These are phyloP conservation scores for Trachelus iudaicus DNA, from an alignment of 2,888 invertebrate genomes.

Conservation along the genomic window DNA sequence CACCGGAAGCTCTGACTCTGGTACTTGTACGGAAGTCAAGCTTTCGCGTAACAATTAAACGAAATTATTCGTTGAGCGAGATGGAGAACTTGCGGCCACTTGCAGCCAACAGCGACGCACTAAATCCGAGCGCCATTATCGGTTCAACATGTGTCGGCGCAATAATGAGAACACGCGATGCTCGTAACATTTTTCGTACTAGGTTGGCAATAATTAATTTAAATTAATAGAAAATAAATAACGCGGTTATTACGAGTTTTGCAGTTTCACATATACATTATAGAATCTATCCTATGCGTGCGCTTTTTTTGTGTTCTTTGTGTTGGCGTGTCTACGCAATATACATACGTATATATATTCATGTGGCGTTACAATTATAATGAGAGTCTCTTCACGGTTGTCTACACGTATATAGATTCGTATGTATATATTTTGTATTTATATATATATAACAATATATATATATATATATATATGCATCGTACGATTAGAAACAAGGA, in stretches of 20 bases:
- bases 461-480: conserved; percentile 40
- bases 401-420: conserved; percentile 12
- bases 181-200: conserved; percentile 2
- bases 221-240: conserved; percentile 19
- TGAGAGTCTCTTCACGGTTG: conserved; percentile 21
- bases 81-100: neutral
- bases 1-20: neutral
- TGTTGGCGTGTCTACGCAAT: neutral
- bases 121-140: conserved; percentile 10
- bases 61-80: neutral
- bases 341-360: neutral
- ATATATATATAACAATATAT: conserved; percentile 32
- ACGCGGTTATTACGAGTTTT: conserved; percentile 3
- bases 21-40: neutral
- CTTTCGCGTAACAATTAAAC: neutral
- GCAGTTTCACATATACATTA: neutral
- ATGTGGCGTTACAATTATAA: neutral
- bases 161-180: conserved; percentile 5
- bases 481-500: conserved; percentile 59
- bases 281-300: neutral
- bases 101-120: neutral
- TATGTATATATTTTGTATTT: conserved; percentile 26
- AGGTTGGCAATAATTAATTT: conserved; percentile 16
- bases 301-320: neutral
- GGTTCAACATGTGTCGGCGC: neutral